phyloP scores from a whole-genome alignment of 1,140 invertebrate species.

The Drosophila parvula region DNA sequence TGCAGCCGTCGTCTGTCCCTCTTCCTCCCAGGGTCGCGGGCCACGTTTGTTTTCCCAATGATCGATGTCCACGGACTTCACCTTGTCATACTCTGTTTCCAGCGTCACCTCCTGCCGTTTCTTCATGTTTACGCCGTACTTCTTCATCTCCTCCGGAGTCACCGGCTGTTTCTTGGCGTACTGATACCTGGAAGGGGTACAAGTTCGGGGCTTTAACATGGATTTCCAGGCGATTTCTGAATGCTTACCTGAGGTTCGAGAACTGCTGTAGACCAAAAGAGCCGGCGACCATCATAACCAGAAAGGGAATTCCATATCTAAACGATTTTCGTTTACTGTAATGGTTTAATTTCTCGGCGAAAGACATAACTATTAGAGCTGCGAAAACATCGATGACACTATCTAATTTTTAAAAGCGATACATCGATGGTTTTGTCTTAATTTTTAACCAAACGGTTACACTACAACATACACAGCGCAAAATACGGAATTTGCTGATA shows the following conservation, averaged over 20 bases:
- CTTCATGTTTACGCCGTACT: constrained; percentile 88
- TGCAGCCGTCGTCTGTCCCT: constrained; percentile 16
- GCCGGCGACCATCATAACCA: constrained; percentile 88
- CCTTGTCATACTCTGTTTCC: constrained; percentile 89
- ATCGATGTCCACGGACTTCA: constrained; percentile 89
- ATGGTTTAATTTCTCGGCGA: constrained; percentile 67
- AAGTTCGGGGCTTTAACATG: background rate
- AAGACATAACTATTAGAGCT: constrained; percentile 51
- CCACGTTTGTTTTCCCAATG: constrained; percentile 92
- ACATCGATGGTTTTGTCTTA: background rate
- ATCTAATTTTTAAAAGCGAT: constrained; percentile 23
- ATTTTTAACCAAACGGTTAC: too few species aligned
- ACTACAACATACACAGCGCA: too few species aligned
- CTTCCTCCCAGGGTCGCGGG: constrained; percentile 91
- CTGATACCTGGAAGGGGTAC: constrained; percentile 86
- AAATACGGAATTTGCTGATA: too few species aligned
- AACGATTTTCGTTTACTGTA: constrained; percentile 67
- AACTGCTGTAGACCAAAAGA: constrained; percentile 90
- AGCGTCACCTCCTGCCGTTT: constrained; percentile 88
- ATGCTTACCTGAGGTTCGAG: constrained; percentile 87
- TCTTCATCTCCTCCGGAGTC: constrained; percentile 87
- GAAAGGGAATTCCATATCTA: constrained; percentile 87
- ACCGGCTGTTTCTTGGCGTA: constrained; percentile 87
- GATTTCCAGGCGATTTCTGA: background rate
- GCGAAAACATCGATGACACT: background rate